Evolutionary conservation across 1,140 invertebrate genomes (phyloP), one percentile per base, ranked within the genome.

Genomic region (Drosophila pseudoananassae): DNA sequence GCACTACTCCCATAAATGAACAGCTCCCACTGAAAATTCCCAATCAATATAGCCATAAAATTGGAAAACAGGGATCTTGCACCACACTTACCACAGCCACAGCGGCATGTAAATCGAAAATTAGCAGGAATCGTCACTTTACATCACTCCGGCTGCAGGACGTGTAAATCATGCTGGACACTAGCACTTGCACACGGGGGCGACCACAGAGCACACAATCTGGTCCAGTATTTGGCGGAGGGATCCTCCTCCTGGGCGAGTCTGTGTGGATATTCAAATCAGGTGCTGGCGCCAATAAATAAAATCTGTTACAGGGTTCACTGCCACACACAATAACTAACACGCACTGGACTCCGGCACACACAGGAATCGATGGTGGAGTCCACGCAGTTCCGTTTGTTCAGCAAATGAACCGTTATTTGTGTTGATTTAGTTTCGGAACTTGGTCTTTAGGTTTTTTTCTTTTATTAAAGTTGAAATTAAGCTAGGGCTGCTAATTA

Each of bases 21-120:
- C 5, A 1, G 6, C 6, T 5, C 25, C n/a, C 20, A n/a, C 38
- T 23, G 0, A 58, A 50, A 58, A 36, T 36, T 20, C 20, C 17
- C 4, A 29, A 10, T 31, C 9, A 68, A 31, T 56, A 23, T 20
- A 33, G 70, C 69, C 33, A 20, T 38, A 49, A 49, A 56, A 54
- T 63, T 51, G 29, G 51, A 73, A 74, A 31, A 23, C 29, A 10
- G 20, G 15, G 17, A 54, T 56, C 52, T 54, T n/a, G 1, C 38
- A 27, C 45, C 46, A 33, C 56, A 80, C 78, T 82, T 75, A 87
- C 82, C 82, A 69, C 50, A 71, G 71, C 74, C 72, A 60, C 83
- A 71, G 69, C 75, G 65, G 82, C 82, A 87, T 87, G 74, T 78
- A 87, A 87, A 87, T 88, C 74, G 83, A 87, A 87, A 81, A 87